Percentiles rank a stretch among this genome's conserved stretches.
phyloP scores from a whole-genome alignment of 1,140 invertebrate genomes.

The Chionoecetes opilio region DNA sequence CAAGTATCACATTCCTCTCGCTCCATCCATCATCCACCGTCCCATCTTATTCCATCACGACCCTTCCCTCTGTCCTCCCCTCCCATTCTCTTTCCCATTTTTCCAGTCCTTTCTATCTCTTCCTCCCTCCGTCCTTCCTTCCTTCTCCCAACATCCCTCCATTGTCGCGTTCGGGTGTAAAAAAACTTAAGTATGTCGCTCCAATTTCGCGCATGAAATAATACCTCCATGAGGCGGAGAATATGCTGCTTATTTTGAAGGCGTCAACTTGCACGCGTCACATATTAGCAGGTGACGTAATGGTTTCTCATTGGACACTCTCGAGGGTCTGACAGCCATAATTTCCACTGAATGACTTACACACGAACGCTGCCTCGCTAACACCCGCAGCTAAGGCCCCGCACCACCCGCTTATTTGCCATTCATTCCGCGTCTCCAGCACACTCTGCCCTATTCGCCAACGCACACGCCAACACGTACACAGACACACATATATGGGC shows the following conservation, averaged over 20 bases:
- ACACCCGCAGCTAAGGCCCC: not conserved
- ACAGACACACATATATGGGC: not conserved
- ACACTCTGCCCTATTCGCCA: not conserved
- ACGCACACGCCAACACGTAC: not conserved
- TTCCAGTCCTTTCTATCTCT: not conserved
- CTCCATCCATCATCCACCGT: not conserved
- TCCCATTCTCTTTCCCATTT: too few relatives aligned
- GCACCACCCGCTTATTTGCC: not conserved
- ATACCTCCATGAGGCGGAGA: not conserved
- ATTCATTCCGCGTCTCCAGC: constrained; percentile 4
- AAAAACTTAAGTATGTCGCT: not conserved
- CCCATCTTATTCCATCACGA: too few relatives aligned
- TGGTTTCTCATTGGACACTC: not conserved
- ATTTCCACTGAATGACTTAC: not conserved
- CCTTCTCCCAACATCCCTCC: not conserved
- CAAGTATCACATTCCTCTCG: not conserved
- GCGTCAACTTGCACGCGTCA: not conserved
- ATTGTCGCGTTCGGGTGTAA: not conserved
- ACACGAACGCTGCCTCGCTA: not conserved
- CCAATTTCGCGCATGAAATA: not conserved
- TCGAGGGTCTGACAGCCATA: not conserved
- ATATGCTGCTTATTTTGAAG: not conserved
- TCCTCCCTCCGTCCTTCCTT: not conserved
- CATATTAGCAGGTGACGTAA: not conserved
- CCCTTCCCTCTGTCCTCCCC: too few relatives aligned